phyloP scores from a whole-genome alignment of 2,113 vertebrate species.

The Stegastes partitus region DNA sequence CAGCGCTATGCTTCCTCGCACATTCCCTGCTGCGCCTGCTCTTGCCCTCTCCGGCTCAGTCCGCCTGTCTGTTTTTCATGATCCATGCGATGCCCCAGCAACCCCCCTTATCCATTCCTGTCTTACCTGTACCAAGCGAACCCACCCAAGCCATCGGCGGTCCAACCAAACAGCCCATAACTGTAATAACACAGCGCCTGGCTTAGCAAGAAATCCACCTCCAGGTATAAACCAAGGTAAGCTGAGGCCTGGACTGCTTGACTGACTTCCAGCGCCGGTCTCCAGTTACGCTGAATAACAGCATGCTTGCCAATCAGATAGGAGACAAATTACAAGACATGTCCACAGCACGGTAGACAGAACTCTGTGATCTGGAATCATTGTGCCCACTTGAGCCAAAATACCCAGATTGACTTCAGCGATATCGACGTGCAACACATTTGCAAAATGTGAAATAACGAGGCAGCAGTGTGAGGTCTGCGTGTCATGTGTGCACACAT shows the following conservation, averaged over 20 bases:
- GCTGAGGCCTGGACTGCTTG: slow-evolving; percentile 42
- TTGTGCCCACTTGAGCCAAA: slow-evolving; percentile 34
- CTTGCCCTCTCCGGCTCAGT: slow-evolving; percentile 54
- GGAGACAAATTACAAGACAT: slow-evolving; percentile 60
- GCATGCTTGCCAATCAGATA: slow-evolving; percentile 73
- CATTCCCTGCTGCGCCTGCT: slow-evolving; percentile 55
- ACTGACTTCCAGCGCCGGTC: slow-evolving; percentile 57
- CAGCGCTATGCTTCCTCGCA: slow-evolving; percentile 54
- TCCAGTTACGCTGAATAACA: slow-evolving; percentile 67
- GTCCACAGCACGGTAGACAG: slow-evolving; percentile 32
- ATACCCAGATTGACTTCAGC: slow-evolving; percentile 30
- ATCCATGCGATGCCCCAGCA: slow-evolving; percentile 51
- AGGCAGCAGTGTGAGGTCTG: neutral
- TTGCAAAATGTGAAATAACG: slow-evolving; percentile 29
- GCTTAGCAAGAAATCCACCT: slow-evolving; percentile 49
- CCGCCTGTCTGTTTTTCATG: slow-evolving; percentile 61
- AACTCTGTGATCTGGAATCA: slow-evolving; percentile 32
- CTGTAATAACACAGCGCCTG: slow-evolving; percentile 54
- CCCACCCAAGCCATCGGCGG: slow-evolving; percentile 20
- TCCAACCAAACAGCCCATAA: slow-evolving; percentile 45
- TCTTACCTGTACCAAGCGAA: slow-evolving; percentile 63
- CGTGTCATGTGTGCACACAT: neutral
- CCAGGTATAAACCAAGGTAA: slow-evolving; percentile 51
- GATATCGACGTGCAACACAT: slow-evolving; percentile 31
- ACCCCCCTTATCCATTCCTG: slow-evolving; percentile 28